phyloP scores from a whole-genome alignment of 2,888 invertebrate species.

The Lysandra bellargus region DNA sequence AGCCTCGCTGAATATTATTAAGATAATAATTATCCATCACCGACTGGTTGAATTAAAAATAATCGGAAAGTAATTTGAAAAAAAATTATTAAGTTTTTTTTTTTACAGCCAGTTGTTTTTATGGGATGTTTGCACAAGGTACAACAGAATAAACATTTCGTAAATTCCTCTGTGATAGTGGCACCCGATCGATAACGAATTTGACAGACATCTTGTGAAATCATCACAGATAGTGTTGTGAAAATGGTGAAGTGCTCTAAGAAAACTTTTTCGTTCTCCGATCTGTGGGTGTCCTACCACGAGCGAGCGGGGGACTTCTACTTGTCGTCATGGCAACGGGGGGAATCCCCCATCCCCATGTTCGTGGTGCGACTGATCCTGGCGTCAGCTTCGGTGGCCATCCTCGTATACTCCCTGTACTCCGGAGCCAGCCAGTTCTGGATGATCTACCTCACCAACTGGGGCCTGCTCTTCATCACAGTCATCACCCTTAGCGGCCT shows the following conservation, averaged over 20 bases:
- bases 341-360: slow-evolving; percentile 64
- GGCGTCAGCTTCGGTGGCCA: slow-evolving; percentile 50
- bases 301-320: slow-evolving; percentile 67
- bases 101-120: background rate
- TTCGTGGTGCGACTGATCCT: slow-evolving; percentile 57
- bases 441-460: slow-evolving; percentile 70
- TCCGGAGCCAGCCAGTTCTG: slow-evolving; percentile 52
- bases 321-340: slow-evolving; percentile 70
- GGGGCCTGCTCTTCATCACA: slow-evolving; percentile 63
- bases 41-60: background rate
- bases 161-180: slow-evolving; percentile 45
- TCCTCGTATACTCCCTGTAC: slow-evolving; percentile 60
- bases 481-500: slow-evolving; percentile 54
- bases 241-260: slow-evolving; percentile 72
- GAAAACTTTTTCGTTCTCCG: slow-evolving; percentile 55
- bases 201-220: slow-evolving; percentile 39
- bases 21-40: background rate
- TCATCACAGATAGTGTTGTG: slow-evolving; percentile 36
- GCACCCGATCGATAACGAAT: slow-evolving; percentile 52
- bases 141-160: slow-evolving; percentile 12
- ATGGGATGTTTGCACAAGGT: slow-evolving; percentile 3
- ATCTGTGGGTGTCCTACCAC: slow-evolving; percentile 65
- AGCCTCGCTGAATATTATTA: background rate
- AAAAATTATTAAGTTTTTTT: background rate
- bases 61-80: background rate